phyloP scores from a whole-genome alignment of 2,888 invertebrate species.

The Orthosia cruda region DNA sequence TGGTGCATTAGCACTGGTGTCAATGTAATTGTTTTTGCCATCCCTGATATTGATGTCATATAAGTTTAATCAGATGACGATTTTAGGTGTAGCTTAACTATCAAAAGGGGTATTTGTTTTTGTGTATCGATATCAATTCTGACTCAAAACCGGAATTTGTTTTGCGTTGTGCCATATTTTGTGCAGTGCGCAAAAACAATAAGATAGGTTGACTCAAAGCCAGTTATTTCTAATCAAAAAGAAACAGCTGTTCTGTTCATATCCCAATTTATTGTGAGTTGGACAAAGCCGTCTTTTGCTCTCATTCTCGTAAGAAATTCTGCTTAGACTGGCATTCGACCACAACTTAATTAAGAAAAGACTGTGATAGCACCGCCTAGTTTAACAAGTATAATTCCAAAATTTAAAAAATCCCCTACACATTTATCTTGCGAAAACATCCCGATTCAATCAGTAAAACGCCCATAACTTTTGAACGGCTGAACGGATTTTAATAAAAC shows the following conservation, averaged over 20 bases:
- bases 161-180: not conserved
- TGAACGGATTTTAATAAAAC: too few species aligned
- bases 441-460: too few species aligned
- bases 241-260: not conserved
- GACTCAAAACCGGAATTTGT: not conserved
- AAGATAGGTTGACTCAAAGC: too few species aligned
- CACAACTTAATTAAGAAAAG: not conserved
- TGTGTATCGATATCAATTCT: constrained; percentile 2
- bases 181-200: not conserved
- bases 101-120: not conserved
- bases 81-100: not conserved
- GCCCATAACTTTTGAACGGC: too few species aligned
- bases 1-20: constrained; percentile 3
- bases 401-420: too few species aligned
- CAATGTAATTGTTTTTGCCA: not conserved
- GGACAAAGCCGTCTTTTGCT: not conserved
- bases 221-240: not conserved
- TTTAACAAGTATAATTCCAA: not conserved
- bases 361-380: not conserved
- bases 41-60: constrained; percentile 4
- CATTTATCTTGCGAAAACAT: too few species aligned
- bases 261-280: not conserved
- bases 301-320: not conserved
- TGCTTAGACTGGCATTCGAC: not conserved
- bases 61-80: not conserved